phyloP scores from a whole-genome alignment of 2,888 invertebrate species.

The Acleris emargana region DNA sequence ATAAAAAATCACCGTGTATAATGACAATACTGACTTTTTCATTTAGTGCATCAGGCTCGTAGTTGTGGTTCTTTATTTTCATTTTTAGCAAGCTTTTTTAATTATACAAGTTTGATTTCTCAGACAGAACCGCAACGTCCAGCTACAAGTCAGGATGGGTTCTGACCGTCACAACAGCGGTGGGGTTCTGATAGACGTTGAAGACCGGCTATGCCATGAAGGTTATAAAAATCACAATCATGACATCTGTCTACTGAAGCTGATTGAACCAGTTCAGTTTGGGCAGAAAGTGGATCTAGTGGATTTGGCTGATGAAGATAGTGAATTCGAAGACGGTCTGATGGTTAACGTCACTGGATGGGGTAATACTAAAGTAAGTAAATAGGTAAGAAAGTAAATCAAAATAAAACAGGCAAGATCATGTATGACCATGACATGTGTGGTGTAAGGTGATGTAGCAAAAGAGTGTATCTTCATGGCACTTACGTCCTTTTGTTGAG shows the following conservation, averaged over 20 bases:
- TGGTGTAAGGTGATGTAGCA: too few species aligned
- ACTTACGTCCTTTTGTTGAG: too few species aligned
- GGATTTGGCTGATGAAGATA: conserved; percentile 25
- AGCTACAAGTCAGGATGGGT: background rate
- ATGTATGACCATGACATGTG: too few species aligned
- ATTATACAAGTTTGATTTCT: too few species aligned
- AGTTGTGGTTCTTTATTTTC: too few species aligned
- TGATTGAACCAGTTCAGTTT: conserved; percentile 30
- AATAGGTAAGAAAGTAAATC: too few species aligned
- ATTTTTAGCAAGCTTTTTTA: too few species aligned
- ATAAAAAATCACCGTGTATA: too few species aligned
- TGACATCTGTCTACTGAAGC: conserved; percentile 20
- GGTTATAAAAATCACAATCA: background rate
- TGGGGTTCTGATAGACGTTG: conserved; percentile 1
- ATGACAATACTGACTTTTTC: too few species aligned
- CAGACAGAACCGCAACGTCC: background rate
- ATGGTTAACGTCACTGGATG: conserved; percentile 37
- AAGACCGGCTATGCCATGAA: conserved; percentile 7
- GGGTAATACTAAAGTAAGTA: conserved; percentile 37
- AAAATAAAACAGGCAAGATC: too few species aligned
- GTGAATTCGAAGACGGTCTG: conserved; percentile 18
- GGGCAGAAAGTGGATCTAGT: conserved; percentile 36
- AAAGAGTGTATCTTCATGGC: too few species aligned
- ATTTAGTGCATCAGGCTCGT: too few species aligned
- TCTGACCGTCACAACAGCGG: background rate